Percentiles rank a stretch among this genome's conserved stretches.
Evolutionary conservation across 2,113 vertebrate genomes (phyloP).

Genomic region (Narcine bancroftii): DNA sequence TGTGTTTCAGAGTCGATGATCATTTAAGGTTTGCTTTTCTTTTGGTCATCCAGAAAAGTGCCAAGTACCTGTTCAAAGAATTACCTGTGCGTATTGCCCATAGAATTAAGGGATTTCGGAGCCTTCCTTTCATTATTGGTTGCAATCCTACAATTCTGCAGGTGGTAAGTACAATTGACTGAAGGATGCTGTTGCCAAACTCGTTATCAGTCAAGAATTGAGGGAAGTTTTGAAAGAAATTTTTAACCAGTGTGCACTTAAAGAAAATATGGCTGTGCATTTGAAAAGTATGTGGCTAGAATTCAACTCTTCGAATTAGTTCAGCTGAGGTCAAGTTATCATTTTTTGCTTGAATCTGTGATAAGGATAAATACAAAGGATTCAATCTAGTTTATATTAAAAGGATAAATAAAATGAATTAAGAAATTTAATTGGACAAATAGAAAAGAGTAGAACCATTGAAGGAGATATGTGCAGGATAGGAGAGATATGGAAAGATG

Average conservation of each 20-base stretch:
- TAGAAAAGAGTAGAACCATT: background rate
- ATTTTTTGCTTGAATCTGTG: background rate
- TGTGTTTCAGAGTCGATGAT: background rate
- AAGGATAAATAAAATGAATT: background rate
- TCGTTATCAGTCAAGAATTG: background rate
- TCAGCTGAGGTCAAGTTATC: background rate
- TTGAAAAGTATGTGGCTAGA: background rate
- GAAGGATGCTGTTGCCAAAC: background rate
- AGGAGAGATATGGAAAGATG: background rate
- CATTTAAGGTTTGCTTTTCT: background rate
- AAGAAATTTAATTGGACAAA: background rate
- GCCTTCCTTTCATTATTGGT: conserved; percentile 38
- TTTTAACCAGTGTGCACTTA: background rate
- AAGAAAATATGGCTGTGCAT: background rate
- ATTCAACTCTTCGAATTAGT: background rate
- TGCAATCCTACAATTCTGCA: conserved; percentile 37
- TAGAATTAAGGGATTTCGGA: conserved; percentile 36
- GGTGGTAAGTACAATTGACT: background rate
- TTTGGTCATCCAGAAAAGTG: conserved; percentile 24
- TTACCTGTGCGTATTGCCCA: conserved; percentile 36
- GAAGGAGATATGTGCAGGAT: background rate
- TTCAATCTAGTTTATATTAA: background rate
- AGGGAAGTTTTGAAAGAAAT: background rate
- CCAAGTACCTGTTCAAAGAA: conserved; percentile 36
- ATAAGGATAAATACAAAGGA: background rate